Conservation (phyloP, 2,113 vertebrate genomes). For the Dicentrarchus labrax region DNA sequence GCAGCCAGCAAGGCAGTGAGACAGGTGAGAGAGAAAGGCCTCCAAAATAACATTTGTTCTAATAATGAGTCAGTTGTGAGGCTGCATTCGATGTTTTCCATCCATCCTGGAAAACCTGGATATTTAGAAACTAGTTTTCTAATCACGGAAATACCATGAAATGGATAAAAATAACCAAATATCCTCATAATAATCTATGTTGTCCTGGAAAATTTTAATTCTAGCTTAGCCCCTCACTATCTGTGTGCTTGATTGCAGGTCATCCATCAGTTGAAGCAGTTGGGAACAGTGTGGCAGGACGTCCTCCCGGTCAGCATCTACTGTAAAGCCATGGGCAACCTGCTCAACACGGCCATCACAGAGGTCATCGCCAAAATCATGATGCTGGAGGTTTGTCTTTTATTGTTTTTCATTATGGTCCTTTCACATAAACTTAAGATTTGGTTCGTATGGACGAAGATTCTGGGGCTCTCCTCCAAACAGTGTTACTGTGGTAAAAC, state of each 20-base stretch:
- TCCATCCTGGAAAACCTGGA: no score
- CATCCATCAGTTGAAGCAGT: constrained; percentile 92
- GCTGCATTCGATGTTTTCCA: background rate
- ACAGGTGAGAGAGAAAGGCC: constrained; percentile 66
- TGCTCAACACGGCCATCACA: constrained; percentile 91
- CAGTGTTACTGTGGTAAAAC: no score
- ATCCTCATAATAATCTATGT: no score
- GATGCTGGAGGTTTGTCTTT: constrained; percentile 89
- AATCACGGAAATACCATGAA: no score
- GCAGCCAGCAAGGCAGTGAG: constrained; percentile 93
- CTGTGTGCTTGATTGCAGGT: constrained; percentile 83
- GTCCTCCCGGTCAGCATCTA: constrained; percentile 93
- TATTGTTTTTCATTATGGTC: background rate
- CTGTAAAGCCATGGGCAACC: constrained; percentile 95
- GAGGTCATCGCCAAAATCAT: constrained; percentile 91
- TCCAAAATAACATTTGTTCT: background rate
- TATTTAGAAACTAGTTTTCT: no score
- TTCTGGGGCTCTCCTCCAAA: no score
- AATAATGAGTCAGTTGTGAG: background rate
- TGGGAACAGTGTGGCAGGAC: constrained; percentile 96
- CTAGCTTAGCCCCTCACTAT: no score
- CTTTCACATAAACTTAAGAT: no score
- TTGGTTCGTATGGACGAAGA: background rate
- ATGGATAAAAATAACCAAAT: no score
- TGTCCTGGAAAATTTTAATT: no score